Conservation (phyloP, 2,113 vertebrate genomes). For the Pterophyllum scalare region DNA sequence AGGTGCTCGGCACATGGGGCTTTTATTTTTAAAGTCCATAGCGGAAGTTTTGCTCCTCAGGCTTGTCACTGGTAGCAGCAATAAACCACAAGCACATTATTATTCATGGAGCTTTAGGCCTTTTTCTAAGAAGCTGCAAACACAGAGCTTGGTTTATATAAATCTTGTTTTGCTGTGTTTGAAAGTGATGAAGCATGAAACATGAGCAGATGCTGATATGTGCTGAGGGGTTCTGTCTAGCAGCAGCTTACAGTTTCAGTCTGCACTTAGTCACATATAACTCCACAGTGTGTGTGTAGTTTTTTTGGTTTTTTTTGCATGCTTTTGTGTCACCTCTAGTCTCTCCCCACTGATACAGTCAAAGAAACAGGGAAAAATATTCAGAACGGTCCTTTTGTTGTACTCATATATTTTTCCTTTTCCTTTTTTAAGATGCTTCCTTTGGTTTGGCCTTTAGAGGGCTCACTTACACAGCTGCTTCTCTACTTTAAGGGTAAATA, state of each 20-base stretch:
- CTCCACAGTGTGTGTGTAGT: not conserved
- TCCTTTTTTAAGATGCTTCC: slow-evolving; percentile 14
- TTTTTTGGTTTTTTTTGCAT: not conserved
- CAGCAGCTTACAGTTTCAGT: not conserved
- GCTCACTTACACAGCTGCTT: slow-evolving; percentile 53
- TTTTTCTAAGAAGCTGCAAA: slow-evolving; percentile 18
- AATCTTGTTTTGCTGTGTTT: not conserved
- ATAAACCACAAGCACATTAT: not conserved
- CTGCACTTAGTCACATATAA: not conserved
- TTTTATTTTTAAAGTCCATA: slow-evolving; percentile 28
- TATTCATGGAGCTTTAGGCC: not conserved
- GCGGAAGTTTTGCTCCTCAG: not conserved
- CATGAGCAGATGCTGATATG: not conserved
- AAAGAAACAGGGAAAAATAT: not conserved
- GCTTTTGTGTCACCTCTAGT: not conserved
- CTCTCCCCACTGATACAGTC: not conserved
- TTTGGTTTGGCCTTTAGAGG: slow-evolving; percentile 54
- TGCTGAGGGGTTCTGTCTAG: not conserved
- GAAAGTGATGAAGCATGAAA: not conserved
- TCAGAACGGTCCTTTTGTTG: not conserved
- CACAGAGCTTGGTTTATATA: not conserved
- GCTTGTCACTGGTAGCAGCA: not conserved
- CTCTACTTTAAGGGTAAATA: slow-evolving; percentile 13
- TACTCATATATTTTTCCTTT: slow-evolving; percentile 5
- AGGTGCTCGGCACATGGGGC: not conserved